Conservation (phyloP, 2,888 invertebrate species). For the Hylaea fasciaria region DNA sequence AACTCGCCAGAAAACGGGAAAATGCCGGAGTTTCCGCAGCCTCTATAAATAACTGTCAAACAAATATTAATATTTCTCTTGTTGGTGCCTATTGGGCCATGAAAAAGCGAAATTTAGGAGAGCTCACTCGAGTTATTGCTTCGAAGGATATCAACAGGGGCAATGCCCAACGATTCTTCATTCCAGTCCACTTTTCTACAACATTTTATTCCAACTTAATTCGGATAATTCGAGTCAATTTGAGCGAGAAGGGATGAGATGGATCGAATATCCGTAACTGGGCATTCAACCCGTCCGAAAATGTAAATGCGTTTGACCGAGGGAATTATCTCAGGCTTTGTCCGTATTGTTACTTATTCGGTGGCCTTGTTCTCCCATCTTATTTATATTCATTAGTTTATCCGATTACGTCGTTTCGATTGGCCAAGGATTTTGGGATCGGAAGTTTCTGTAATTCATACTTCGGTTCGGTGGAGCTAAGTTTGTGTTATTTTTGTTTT, state of each 20-base stretch:
- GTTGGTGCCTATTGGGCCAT: too few species aligned
- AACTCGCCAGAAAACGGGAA: too few species aligned
- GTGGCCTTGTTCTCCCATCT: slow-evolving; percentile 49
- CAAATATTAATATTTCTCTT: too few species aligned
- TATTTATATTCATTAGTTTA: slow-evolving; percentile 68
- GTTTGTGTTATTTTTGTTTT: too few species aligned
- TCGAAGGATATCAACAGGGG: too few species aligned
- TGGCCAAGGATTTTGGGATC: slow-evolving; percentile 36
- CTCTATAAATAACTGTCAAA: too few species aligned
- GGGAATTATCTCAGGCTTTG: slow-evolving; percentile 52
- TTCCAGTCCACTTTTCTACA: not conserved
- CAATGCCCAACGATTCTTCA: too few species aligned
- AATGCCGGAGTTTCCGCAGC: too few species aligned
- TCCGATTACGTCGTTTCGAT: slow-evolving; percentile 59
- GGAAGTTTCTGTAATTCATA: not conserved
- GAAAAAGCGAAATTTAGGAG: too few species aligned
- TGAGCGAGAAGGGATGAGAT: slow-evolving; percentile 30
- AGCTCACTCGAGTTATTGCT: too few species aligned
- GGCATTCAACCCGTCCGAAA: slow-evolving; percentile 44
- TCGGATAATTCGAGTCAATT: slow-evolving; percentile 14
- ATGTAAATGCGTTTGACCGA: slow-evolving; percentile 63
- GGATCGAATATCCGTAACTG: slow-evolving; percentile 26
- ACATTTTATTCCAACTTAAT: not conserved
- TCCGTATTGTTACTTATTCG: slow-evolving; percentile 9
- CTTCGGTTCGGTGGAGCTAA: too few species aligned